Evolutionary conservation across 2,888 invertebrate species (phyloP), one percentile per base, ranked within the genome.

Genomic region (Asteroscopus sphinx): DNA sequence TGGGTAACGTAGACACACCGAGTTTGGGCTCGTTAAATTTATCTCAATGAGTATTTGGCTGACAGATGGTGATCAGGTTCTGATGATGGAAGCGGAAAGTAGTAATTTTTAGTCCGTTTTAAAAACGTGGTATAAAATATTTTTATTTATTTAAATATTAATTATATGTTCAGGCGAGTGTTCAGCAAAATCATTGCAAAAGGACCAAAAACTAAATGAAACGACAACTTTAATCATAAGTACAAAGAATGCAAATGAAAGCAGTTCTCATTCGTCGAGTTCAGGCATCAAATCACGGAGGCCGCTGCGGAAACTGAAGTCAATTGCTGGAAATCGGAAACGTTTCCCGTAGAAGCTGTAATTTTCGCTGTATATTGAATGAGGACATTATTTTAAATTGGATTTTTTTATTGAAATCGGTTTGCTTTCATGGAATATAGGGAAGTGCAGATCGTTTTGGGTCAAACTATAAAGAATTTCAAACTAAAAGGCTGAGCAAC

Each of bases 221-320:
- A 52, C 30, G 44, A 32, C 44, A 44, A 33, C n/a, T 36, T 21
- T 21, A 25, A 35, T 15, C 12, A 16, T 44, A 32, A 47, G 33
- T 36, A 37, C 45, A 66, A 65, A 68, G 56, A 71, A 73, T 67
- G 61, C 55, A 72, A 73, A 73, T 72, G 58, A 64, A 66, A 60
- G 57, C 52, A 13, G 44, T 47, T 37, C 51, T 57, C 49, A 52
- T 57, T 52, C 66, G 54, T 45, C 32, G 36, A 52, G 58, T 56
- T 59, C 56, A 41, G 32, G 37, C 42, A 47, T 39, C 40, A 28
- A 56, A 35, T 28, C 48, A 52, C 62, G 35, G 51, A 47, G 41
- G 46, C 15, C 51, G 49, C 36, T 37, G 47, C 52, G 58, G 60
- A 66, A 57, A 68, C 65, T 63, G 56, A 61, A 41, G 48, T 57